A percentile compares a stretch with the other conserved stretches of the same genome.
Conservation (phyloP, 37 sponge, comb jelly and placozoan species). For the Diacarnus erythraeanus region DNA sequence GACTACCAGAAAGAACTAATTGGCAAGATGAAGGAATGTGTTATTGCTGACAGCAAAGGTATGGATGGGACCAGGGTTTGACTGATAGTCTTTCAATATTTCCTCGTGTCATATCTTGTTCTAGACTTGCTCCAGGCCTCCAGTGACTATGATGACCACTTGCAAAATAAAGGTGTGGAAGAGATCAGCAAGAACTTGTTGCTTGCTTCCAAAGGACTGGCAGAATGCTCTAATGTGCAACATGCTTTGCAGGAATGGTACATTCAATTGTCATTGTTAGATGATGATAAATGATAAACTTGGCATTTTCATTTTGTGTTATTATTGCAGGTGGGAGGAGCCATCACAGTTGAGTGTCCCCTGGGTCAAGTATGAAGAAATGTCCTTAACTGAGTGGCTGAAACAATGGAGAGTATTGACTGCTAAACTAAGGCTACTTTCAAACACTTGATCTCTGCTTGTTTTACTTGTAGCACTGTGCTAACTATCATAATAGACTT, state of each 20-base stretch:
- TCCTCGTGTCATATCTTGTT: no score
- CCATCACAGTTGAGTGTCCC: slow-evolving; percentile 48
- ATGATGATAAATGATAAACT: no score
- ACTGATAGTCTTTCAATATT: no score
- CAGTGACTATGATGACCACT: slow-evolving; percentile 11
- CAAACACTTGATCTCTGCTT: slow-evolving; percentile 1
- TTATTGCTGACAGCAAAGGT: not conserved
- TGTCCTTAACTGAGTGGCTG: slow-evolving; percentile 58
- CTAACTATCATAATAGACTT: no score
- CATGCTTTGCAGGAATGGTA: slow-evolving; percentile 45
- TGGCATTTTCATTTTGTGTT: no score
- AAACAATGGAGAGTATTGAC: slow-evolving; percentile 71
- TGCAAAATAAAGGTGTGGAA: not conserved
- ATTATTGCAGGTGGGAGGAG: slow-evolving; percentile 61
- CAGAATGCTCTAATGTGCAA: slow-evolving; percentile 12
- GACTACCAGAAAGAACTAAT: not conserved
- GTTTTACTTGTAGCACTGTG: no score
- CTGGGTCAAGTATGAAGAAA: slow-evolving; percentile 64
- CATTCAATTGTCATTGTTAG: not conserved
- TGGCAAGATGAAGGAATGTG: not conserved
- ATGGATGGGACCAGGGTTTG: no score
- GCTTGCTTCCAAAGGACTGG: slow-evolving; percentile 15
- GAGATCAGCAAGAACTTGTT: slow-evolving; percentile 16
- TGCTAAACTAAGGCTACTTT: slow-evolving; percentile 37
- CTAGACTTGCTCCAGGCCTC: slow-evolving; percentile 10